phyloP scores from a whole-genome alignment of 1,140 invertebrate genomes.

The Galleria mellonella region DNA sequence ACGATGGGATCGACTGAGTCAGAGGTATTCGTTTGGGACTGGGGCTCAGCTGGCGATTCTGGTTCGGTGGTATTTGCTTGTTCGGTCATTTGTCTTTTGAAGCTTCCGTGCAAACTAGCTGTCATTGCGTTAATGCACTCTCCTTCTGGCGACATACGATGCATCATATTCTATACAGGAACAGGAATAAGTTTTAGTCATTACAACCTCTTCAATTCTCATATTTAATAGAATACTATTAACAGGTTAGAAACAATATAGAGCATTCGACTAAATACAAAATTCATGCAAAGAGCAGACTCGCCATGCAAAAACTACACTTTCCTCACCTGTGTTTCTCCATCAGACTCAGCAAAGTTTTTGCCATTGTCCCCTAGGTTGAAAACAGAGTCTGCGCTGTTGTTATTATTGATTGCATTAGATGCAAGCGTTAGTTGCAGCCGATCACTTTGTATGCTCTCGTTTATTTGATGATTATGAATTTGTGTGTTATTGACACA shows the following conservation, averaged over 20 bases:
- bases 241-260: conserved; percentile 16
- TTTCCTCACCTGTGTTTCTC: conserved; percentile 56
- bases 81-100: conserved; percentile 62
- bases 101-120: conserved; percentile 68
- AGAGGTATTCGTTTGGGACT: conserved; percentile 57
- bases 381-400: conserved; percentile 38
- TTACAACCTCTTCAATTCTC: conserved; percentile 11
- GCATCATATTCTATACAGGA: conserved; percentile 69
- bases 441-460: conserved; percentile 58
- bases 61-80: conserved; percentile 43
- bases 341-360: conserved; percentile 45
- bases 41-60: conserved; percentile 58
- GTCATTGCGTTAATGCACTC: conserved; percentile 70
- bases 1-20: conserved; percentile 57
- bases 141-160: conserved; percentile 72
- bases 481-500: conserved; percentile 79
- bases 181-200: conserved; percentile 52
- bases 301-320: conserved; percentile 29
- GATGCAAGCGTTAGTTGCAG: conserved; percentile 70
- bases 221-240: conserved; percentile 5
- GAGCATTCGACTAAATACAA: conserved; percentile 7
- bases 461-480: conserved; percentile 67
- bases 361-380: conserved; percentile 42
- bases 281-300: conserved; percentile 15
- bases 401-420: conserved; percentile 63